Evolutionary conservation across 2,888 invertebrate species (phyloP), one percentile per base, ranked within the genome.

Genomic region (Cryptocephalus moraei): DNA sequence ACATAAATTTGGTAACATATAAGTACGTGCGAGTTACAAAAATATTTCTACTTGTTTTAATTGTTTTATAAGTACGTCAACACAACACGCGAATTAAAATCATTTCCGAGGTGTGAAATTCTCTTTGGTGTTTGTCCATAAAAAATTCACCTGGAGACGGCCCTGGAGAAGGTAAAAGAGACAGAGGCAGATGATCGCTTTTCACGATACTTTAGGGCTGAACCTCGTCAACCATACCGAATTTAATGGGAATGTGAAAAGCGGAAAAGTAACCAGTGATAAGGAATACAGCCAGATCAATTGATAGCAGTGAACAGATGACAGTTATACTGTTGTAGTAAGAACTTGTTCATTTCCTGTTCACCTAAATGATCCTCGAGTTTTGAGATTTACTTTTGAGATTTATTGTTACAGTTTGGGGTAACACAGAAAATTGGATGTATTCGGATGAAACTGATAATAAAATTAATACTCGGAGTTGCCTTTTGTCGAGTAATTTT

Each of bases 271-370:
- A 67, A 64, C 63, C 57, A 59, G 55, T 62, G 68, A 68, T 68
- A 68, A 68, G 67, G 62, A 64, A 65, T 65, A 67, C 66, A 65
- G 67, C 63, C 67, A 69, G 66, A 68, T 68, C 67, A 66, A 68
- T 68, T 67, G 68, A 69, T 68, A 67, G 63, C 62, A 56, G 49
- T 53, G 59, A 60, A 65, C 58, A 65, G 66, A 67, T 67, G 67
- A 67, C 67, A 64, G 62, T 68, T 65, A 67, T 66, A 59, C 56
- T 57, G 36, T 56, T 61, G 57, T 54, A 56, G 59, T 60, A 59
- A 62, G 63, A 61, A 62, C 61, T 64, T 65, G 64, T 66, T 67
- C 66, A 67, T 69, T 68, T 57, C 57, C 59, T 56, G 50, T 51
- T 48, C 51, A 51, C 51, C 11, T 11, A 38, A 38, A 40, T 33